Evolutionary conservation across 2,888 invertebrate genomes (phyloP).

Genomic region (Papilio protenor): DNA sequence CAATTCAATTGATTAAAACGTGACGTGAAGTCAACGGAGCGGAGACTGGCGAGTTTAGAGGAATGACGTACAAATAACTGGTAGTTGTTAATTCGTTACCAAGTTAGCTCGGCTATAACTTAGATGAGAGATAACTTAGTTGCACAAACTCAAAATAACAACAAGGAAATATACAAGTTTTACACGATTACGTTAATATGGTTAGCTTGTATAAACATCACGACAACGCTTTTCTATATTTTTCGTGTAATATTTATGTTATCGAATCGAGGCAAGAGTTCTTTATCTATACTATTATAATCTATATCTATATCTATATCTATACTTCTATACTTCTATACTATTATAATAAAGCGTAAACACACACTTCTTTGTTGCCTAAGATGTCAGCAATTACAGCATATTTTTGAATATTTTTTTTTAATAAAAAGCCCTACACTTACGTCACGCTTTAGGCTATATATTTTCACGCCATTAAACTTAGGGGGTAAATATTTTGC

Average conservation of each 20-base stretch:
- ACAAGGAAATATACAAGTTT: constrained; percentile 14
- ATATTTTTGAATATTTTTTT: no score
- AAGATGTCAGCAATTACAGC: no score
- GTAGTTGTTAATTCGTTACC: background rate
- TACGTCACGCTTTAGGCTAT: no score
- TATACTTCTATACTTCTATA: no score
- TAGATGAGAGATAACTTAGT: constrained; percentile 25
- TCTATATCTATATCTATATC: no score
- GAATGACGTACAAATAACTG: background rate
- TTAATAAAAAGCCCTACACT: no score
- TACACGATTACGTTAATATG: constrained; percentile 11
- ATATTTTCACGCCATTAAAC: no score
- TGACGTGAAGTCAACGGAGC: constrained; percentile 7
- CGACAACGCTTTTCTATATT: background rate
- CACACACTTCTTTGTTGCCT: no score
- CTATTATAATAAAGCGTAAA: no score
- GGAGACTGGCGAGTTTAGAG: background rate
- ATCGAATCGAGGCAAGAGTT: background rate
- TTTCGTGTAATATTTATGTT: background rate
- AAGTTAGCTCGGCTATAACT: constrained; percentile 10
- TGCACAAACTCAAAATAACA: constrained; percentile 13
- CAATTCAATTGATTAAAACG: background rate
- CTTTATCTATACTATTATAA: no score
- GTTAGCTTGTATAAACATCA: constrained; percentile 1
- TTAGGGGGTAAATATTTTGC: no score